Evolutionary conservation across 2,797 vertebrate species (phyloP).

Genomic region (Peromyscus eremicus): DNA sequence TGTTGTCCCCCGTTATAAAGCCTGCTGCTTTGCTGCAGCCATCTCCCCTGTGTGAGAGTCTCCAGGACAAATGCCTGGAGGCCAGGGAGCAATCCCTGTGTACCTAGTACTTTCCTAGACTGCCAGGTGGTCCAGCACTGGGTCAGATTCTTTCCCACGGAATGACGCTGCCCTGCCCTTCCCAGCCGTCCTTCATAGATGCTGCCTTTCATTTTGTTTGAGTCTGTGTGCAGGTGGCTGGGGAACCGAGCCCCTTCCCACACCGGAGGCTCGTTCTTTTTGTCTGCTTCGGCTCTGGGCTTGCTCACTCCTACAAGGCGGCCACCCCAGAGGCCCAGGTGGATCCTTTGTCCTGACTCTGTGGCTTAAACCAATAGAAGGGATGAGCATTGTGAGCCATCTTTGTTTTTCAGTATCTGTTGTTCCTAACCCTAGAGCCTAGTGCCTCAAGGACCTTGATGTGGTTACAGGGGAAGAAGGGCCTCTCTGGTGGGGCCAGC

Average conservation of each 20-base stretch:
- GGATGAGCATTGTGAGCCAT: not conserved
- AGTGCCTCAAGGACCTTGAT: not conserved
- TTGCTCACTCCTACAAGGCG: not conserved
- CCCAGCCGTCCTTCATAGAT: not conserved
- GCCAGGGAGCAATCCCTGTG: not conserved
- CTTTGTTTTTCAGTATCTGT: not conserved
- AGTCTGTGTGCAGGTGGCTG: not conserved
- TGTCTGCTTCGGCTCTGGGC: not conserved
- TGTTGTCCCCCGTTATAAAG: not conserved
- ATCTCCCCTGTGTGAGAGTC: not conserved
- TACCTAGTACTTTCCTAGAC: not conserved
- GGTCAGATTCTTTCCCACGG: not conserved
- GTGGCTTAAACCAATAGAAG: not conserved
- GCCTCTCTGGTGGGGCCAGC: not conserved
- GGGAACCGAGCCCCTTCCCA: not conserved
- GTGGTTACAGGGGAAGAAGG: conserved; percentile 8
- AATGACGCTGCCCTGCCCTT: not conserved
- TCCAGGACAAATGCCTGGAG: not conserved
- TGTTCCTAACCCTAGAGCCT: not conserved
- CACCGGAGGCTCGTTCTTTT: not conserved
- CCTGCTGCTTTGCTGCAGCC: not conserved
- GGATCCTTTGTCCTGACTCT: not conserved
- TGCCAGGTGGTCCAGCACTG: too few species aligned
- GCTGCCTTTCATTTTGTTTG: not conserved
- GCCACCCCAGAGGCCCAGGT: not conserved